Percentiles rank a stretch among this genome's conserved stretches.
These are phyloP conservation scores for Spea hammondii DNA, from an alignment of 2,797 vertebrate species.

Conservation along the genomic window DNA sequence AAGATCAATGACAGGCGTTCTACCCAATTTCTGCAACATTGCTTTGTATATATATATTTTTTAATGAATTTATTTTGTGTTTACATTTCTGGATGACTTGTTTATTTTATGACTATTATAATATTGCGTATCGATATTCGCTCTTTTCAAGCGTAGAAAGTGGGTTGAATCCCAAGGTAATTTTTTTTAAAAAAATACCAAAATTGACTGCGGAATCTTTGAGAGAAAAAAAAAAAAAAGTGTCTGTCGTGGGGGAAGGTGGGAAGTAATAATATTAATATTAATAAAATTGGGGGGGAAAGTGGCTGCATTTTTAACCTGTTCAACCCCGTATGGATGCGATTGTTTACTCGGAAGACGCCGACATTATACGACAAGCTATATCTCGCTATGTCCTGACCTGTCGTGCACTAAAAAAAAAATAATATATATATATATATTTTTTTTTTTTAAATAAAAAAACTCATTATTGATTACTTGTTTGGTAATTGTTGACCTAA, in stretches of 20 bases:
- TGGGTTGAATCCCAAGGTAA: slow-evolving; percentile 22
- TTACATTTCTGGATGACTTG: not conserved
- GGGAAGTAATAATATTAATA: slow-evolving; percentile 5
- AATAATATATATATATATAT: no score
- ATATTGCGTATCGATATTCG: not conserved
- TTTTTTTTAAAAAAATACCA: no score
- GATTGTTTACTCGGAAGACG: not conserved
- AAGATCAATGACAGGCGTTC: not conserved
- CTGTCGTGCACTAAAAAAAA: not conserved
- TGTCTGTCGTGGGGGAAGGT: slow-evolving; percentile 13
- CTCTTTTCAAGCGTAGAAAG: not conserved
- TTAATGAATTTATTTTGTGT: not conserved
- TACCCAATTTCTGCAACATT: not conserved
- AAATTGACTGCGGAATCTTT: no score
- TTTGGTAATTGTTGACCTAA: not conserved
- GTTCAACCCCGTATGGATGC: not conserved
- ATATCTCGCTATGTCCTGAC: no score
- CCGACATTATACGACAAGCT: not conserved
- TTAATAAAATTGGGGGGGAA: not conserved
- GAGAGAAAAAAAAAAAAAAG: no score
- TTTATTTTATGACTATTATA: not conserved
- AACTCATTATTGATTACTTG: not conserved
- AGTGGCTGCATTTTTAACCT: slow-evolving; percentile 30
- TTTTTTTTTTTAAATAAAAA: not conserved
- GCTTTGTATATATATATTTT: not conserved